These are phyloP conservation scores for Hemiprocne comata DNA, from an alignment of 2,113 vertebrate genomes.

Conservation along the genomic window DNA sequence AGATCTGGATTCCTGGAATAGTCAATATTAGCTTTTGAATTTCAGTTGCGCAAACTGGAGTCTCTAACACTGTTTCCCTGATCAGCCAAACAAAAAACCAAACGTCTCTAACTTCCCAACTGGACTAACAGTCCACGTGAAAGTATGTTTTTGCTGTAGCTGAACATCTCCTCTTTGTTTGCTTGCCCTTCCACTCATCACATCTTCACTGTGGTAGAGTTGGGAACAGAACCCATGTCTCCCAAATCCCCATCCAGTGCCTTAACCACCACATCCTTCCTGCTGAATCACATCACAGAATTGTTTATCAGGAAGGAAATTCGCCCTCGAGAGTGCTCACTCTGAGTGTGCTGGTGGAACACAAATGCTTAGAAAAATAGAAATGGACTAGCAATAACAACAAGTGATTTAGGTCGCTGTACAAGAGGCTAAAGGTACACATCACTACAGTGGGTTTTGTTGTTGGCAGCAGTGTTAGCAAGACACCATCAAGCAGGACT, in stretches of 20 bases:
- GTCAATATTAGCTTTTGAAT: neutral
- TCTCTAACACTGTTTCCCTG: neutral
- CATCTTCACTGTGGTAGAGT: constrained; percentile 11
- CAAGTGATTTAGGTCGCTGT: neutral
- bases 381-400: neutral
- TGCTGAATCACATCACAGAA: constrained; percentile 43
- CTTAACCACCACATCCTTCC: constrained; percentile 65
- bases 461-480: neutral
- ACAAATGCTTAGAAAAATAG: constrained; percentile 49
- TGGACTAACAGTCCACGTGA: neutral
- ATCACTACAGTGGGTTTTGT: neutral
- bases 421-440: neutral
- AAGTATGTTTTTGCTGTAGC: neutral
- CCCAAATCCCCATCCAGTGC: constrained; percentile 31
- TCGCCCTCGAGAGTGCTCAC: constrained; percentile 36
- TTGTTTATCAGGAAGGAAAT: constrained; percentile 66
- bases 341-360: constrained; percentile 14
- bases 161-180: constrained; percentile 36
- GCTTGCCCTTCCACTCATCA: constrained; percentile 28
- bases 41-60: neutral
- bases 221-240: constrained; percentile 34
- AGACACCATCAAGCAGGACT: neutral
- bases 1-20: neutral
- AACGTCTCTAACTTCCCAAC: neutral
- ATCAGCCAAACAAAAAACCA: neutral